phyloP scores from a whole-genome alignment of 37 sponge, comb jelly and placozoan species.

The Halisarca cf. caerulea region DNA sequence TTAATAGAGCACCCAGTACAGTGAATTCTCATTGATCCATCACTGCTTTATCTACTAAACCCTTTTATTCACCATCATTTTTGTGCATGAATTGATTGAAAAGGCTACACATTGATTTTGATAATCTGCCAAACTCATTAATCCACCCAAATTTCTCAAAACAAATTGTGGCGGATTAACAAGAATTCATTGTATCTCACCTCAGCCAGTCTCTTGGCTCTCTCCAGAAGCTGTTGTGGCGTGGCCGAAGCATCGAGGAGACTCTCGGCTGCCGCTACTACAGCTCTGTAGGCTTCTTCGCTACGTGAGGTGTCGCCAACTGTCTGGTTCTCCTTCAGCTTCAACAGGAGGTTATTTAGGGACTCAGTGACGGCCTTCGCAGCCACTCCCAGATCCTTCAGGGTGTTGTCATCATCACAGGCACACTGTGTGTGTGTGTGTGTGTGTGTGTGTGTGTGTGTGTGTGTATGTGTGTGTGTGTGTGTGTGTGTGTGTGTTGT shows the following conservation, averaged over 20 bases:
- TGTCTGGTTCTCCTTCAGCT: slow-evolving; percentile 27
- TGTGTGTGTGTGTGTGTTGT: too few relatives aligned
- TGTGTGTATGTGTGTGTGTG: not conserved
- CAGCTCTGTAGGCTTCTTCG: slow-evolving; percentile 32
- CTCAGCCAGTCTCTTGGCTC: slow-evolving; percentile 35
- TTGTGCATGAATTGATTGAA: too few relatives aligned
- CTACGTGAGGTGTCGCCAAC: not conserved
- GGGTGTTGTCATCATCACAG: slow-evolving; percentile 34
- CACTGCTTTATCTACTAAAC: too few relatives aligned
- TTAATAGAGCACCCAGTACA: too few relatives aligned
- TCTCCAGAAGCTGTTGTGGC: slow-evolving; percentile 30
- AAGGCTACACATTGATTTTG: too few relatives aligned
- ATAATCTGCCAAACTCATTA: too few relatives aligned
- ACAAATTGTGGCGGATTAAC: too few relatives aligned
- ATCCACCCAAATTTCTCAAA: too few relatives aligned
- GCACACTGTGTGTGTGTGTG: not conserved
- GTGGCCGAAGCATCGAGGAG: not conserved
- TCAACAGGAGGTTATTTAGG: slow-evolving; percentile 34
- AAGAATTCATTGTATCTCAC: too few relatives aligned
- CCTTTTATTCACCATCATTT: too few relatives aligned
- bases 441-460: not conserved
- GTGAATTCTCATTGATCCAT: too few relatives aligned
- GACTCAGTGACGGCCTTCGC: slow-evolving; percentile 55
- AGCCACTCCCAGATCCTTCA: slow-evolving; percentile 39
- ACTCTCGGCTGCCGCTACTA: slow-evolving; percentile 20